phyloP scores from a whole-genome alignment of 2,113 vertebrate species.

The Daboia siamensis region DNA sequence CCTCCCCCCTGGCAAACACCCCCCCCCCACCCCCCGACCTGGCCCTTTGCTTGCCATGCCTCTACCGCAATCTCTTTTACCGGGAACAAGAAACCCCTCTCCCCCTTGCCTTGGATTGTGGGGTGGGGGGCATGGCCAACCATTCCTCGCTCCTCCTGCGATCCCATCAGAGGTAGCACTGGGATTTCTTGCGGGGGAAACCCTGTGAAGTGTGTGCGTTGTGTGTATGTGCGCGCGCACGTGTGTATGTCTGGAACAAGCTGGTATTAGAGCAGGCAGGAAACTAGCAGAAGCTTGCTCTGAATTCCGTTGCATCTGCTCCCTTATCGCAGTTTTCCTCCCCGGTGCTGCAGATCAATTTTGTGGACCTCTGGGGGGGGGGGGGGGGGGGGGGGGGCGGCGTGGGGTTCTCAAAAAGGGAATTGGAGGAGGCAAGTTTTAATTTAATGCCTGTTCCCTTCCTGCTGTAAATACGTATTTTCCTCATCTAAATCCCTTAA shows the following conservation, averaged over 20 bases:
- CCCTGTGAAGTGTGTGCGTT: background rate
- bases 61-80: background rate
- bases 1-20: background rate
- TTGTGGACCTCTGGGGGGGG: background rate
- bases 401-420: background rate
- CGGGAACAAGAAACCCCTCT: constrained; percentile 18
- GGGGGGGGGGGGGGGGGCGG: background rate
- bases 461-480: constrained; percentile 30
- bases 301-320: background rate
- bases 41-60: background rate
- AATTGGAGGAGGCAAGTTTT: background rate
- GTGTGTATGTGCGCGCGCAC: background rate
- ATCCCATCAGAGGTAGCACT: background rate
- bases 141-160: background rate
- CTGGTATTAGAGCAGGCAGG: background rate
- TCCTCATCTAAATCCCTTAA: background rate
- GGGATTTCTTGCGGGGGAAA: background rate
- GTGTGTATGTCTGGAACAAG: background rate
- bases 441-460: background rate
- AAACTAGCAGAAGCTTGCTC: background rate
- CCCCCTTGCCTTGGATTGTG: constrained; percentile 6
- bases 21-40: background rate
- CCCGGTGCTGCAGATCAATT: background rate
- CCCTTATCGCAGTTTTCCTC: background rate
- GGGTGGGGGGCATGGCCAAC: background rate